Conservation (phyloP, 2,888 invertebrate species). For the Drosophila fungiperda region DNA sequence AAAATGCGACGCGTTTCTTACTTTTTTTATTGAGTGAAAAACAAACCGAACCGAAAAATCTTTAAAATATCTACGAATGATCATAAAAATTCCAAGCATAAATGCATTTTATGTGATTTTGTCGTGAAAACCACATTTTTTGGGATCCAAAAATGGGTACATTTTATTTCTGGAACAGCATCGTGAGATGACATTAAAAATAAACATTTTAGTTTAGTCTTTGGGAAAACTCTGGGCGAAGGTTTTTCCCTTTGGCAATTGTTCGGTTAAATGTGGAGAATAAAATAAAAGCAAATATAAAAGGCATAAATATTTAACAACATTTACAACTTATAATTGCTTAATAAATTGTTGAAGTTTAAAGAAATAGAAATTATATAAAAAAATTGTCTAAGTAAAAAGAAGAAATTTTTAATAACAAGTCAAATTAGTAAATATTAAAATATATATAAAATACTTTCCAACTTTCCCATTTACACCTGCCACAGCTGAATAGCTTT, state of each 20-base stretch:
- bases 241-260: conserved; percentile 4
- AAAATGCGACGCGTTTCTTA: conserved; percentile 61
- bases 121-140: conserved; percentile 20
- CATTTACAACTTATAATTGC: neutral
- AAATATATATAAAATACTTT: neutral
- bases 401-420: neutral
- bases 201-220: conserved; percentile 47
- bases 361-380: neutral
- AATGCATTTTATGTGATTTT: conserved; percentile 63
- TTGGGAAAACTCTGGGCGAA: neutral
- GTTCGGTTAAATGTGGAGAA: neutral
- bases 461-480: neutral
- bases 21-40: conserved; percentile 75
- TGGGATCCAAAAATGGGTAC: conserved; percentile 28
- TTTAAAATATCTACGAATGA: conserved; percentile 59
- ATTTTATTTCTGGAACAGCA: conserved; percentile 51
- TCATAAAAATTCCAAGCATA: conserved; percentile 74
- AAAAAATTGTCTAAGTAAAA: neutral
- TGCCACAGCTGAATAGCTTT: conserved; percentile 1
- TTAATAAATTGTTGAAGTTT: neutral
- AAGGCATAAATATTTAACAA: neutral
- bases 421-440: neutral
- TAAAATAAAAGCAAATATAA: neutral
- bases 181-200: conserved; percentile 45
- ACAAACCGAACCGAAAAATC: conserved; percentile 65